These are phyloP conservation scores for Rhombomys opimus DNA, from an alignment of 2,113 vertebrate species.

Conservation along the genomic window DNA sequence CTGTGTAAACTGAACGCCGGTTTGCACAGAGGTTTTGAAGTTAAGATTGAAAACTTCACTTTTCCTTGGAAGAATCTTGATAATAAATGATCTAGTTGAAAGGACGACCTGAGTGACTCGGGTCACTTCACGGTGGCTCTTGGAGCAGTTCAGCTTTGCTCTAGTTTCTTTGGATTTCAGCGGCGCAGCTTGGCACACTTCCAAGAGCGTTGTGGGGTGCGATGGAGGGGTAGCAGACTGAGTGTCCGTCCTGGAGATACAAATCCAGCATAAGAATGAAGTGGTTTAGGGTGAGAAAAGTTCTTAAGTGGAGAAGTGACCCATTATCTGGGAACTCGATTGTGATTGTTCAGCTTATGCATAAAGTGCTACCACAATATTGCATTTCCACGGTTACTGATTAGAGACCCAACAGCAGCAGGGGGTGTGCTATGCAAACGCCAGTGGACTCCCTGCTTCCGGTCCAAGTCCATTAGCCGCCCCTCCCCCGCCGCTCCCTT, in stretches of 20 bases:
- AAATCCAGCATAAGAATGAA: background rate
- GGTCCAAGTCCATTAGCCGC: background rate
- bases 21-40: background rate
- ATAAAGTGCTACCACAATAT: accelerated
- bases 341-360: accelerated
- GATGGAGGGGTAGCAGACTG: background rate
- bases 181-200: background rate
- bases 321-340: background rate
- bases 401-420: background rate
- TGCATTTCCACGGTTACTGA: background rate
- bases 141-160: background rate
- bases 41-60: background rate
- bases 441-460: background rate
- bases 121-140: background rate
- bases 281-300: background rate
- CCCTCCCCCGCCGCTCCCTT: slow-evolving; percentile 51
- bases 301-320: background rate
- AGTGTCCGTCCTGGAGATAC: accelerated
- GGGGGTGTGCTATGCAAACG: background rate
- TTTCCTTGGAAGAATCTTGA: background rate
- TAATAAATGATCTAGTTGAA: background rate
- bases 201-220: background rate
- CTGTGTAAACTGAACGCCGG: accelerated
- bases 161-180: background rate
- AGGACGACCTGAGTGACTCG: accelerated